phyloP scores from a whole-genome alignment of 2,113 vertebrate genomes.

The Megalops atlanticus region DNA sequence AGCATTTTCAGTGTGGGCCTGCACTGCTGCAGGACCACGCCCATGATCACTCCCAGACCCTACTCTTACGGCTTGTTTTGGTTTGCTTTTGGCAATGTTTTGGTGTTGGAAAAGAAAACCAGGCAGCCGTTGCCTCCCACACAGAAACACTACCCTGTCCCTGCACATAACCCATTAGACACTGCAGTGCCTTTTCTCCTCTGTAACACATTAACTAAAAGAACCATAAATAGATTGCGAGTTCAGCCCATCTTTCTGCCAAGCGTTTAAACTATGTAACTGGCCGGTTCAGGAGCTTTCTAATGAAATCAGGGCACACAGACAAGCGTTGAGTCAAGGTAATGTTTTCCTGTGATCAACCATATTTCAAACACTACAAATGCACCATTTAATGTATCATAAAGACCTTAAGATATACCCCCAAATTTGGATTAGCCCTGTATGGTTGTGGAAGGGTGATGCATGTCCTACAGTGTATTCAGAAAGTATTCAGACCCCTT shows the following conservation, averaged over 20 bases:
- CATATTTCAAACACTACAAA: neutral
- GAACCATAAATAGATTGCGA: constrained; percentile 43
- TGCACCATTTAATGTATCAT: no score
- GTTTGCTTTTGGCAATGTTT: no score
- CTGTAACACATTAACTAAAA: constrained; percentile 50
- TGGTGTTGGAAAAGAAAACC: neutral
- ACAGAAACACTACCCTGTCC: constrained; percentile 30
- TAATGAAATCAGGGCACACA: neutral
- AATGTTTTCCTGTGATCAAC: constrained; percentile 2
- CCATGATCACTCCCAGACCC: neutral
- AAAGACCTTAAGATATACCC: no score
- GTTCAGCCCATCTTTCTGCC: neutral
- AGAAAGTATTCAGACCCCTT: no score
- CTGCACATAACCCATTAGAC: constrained; percentile 44
- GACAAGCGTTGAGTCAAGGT: neutral
- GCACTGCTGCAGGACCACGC: neutral
- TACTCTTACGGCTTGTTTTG: neutral
- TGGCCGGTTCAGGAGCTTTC: neutral
- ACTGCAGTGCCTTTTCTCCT: constrained; percentile 46
- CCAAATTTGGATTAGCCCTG: no score
- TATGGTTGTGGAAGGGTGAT: no score
- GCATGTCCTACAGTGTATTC: no score
- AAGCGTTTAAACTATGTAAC: neutral
- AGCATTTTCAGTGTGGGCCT: neutral
- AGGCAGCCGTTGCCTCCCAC: neutral